Percentiles rank a stretch among this genome's conserved stretches.
Evolutionary conservation across 2,888 invertebrate genomes (phyloP).

Genomic region (Rhogogaster chlorosoma): DNA sequence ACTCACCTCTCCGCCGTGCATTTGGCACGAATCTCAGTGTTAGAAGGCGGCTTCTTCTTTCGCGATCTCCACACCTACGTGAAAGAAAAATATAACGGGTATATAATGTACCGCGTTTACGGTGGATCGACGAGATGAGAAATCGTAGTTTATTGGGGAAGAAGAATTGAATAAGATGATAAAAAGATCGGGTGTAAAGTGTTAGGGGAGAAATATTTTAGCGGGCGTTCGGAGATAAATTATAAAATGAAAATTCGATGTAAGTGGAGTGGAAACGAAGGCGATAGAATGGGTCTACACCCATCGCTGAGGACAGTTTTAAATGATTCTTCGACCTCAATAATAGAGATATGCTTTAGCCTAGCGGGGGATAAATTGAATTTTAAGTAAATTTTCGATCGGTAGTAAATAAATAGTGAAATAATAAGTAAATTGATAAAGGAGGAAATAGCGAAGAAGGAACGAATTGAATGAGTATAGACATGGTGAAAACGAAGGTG

Average conservation of each 20-base stretch:
- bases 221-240: not conserved
- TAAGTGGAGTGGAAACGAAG: conserved; percentile 12
- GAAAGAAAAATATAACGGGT: not conserved
- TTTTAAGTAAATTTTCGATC: not conserved
- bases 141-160: not conserved
- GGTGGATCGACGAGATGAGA: conserved; percentile 15
- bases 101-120: conserved; percentile 8
- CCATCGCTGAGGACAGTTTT: conserved; percentile 38
- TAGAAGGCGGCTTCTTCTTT: conserved; percentile 42
- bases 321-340: conserved; percentile 8
- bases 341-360: not conserved
- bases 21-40: conserved; percentile 49
- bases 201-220: not conserved
- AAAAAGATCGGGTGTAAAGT: not conserved
- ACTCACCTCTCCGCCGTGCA: conserved; percentile 48
- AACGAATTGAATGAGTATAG: conserved; percentile 4
- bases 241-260: conserved; percentile 43
- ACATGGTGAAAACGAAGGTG: conserved; percentile 20
- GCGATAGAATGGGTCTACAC: conserved; percentile 43
- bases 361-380: not conserved
- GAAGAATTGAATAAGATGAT: not conserved
- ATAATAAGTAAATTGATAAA: not conserved
- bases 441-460: not conserved
- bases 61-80: conserved; percentile 31
- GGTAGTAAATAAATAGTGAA: not conserved